Conservation (phyloP, 23 tunicate genomes). For the Trididemnum nubilum region DNA sequence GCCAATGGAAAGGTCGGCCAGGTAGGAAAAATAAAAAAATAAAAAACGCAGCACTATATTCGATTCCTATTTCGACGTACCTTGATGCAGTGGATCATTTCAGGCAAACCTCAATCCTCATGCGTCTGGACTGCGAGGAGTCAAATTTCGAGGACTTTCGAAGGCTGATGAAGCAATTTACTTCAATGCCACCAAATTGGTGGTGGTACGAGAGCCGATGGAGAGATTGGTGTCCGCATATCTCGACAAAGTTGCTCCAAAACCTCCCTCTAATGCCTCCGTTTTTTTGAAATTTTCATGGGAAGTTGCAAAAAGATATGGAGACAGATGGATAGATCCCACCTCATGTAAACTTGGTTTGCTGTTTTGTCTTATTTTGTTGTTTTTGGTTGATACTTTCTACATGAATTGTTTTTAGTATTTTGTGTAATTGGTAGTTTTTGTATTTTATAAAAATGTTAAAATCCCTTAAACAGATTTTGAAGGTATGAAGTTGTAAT, state of each 20-base stretch:
- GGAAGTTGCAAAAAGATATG: slow-evolving; percentile 50
- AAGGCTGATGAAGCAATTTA: not conserved
- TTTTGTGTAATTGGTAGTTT: not conserved
- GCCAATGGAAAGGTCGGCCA: too few species aligned
- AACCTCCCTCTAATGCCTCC: not conserved
- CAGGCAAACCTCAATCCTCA: too few species aligned
- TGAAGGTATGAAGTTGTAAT: too few species aligned
- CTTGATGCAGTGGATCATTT: too few species aligned
- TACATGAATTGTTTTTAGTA: not conserved
- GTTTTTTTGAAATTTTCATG: slow-evolving; percentile 35
- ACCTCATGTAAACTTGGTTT: slow-evolving; percentile 2
- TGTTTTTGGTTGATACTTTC: not conserved
- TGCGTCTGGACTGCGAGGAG: too few species aligned
- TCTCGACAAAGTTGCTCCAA: slow-evolving; percentile 47
- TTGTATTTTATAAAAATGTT: not conserved
- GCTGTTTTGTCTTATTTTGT: too few species aligned
- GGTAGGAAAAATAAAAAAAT: too few species aligned
- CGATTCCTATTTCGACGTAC: too few species aligned
- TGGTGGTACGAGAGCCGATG: slow-evolving; percentile 60
- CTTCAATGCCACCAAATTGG: slow-evolving; percentile 10
- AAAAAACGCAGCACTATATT: too few species aligned
- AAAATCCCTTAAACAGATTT: too few species aligned
- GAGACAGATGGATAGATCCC: slow-evolving; percentile 26
- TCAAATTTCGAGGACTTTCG: too few species aligned
- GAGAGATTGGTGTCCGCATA: slow-evolving; percentile 66